These are phyloP conservation scores for Protobothrops flavoviridis DNA, from an alignment of 2,113 vertebrate genomes.

Conservation along the genomic window DNA sequence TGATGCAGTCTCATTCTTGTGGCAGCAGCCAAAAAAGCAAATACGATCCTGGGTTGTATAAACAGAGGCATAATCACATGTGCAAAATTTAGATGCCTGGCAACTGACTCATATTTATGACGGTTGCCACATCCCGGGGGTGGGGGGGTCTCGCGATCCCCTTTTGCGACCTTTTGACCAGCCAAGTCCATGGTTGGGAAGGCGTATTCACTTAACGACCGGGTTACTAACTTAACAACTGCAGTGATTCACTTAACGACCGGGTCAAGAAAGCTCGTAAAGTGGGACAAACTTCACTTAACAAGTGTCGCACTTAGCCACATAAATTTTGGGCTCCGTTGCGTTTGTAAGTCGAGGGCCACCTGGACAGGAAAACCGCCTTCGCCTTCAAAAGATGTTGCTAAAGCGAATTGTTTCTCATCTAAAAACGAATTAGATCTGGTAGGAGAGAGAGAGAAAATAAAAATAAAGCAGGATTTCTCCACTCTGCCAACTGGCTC, in stretches of 20 bases:
- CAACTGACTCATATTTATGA: not conserved
- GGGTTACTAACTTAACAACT: not conserved
- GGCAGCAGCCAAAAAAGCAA: too few relatives aligned
- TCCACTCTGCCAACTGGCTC: not conserved
- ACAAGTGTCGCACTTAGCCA: not conserved
- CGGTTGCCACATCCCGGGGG: too few relatives aligned
- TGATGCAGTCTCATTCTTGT: not conserved
- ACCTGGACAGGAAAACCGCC: not conserved
- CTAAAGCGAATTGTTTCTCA: not conserved
- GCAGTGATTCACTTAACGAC: not conserved
- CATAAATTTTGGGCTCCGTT: not conserved
- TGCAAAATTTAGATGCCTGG: not conserved
- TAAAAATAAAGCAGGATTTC: not conserved
- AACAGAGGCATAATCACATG: not conserved
- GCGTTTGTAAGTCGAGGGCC: not conserved
- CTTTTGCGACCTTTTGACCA: not conserved
- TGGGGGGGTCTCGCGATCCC: not conserved
- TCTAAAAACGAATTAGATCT: not conserved
- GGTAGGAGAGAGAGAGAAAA: accelerated
- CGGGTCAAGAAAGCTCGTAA: too few relatives aligned
- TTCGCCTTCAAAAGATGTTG: not conserved
- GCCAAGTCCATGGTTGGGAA: too few relatives aligned
- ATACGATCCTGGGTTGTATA: too few relatives aligned
- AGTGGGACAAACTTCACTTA: too few relatives aligned
- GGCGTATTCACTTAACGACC: not conserved